Base-by-base conservation (phyloP, 1,140 invertebrate species). In the Eupristina koningsbergeri region DNA sequence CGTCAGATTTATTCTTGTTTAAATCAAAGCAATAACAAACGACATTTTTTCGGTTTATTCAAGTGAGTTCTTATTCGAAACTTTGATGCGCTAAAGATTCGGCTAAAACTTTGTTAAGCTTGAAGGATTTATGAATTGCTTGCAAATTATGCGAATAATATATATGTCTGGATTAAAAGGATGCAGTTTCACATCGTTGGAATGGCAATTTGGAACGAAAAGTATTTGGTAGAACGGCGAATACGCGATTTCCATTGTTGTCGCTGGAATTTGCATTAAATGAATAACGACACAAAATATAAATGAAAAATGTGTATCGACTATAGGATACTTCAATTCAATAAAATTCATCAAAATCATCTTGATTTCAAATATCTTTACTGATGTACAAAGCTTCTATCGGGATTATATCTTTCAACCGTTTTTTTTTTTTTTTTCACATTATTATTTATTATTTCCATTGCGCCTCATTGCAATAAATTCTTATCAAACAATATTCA, bases 141-240 rank as follows among this genome's bases (percentile, higher is more conserved):
- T 39, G 39, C 36, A 71, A 71, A 41, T 71, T 71, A 71, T 71
- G 36, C 11, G 67, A 69, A 69, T 39, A 69, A 69, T 69, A 26
- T 39, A 39, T 39, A 69, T 26, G 22, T 69, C 34, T 9, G 34
- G 9, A 69, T 69, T 39, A 69, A 64, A 64, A 64, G 13, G 13
- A 31, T n/a, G 36, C 36, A 9, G 39, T 0, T 71, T 71, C 19
- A 71, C 36, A 71, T 41, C 31, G 11, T n/a, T n/a, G 22, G 67
- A n/a, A 71, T 71, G 41, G 22, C 26, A 71, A 71, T 41, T 71
- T n/a, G 36, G 67, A 71, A 71, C 19, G 19, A 69, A 39, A 39
- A 39, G 29, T 36, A 64, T 64, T 64, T 64, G 6, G 15, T 64
- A 13, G 29, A 29, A 13, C 8, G 61, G 29, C 11, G 61, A 31